Base-by-base conservation (phyloP, 2,888 invertebrate genomes). In the Pandemis corylana region DNA sequence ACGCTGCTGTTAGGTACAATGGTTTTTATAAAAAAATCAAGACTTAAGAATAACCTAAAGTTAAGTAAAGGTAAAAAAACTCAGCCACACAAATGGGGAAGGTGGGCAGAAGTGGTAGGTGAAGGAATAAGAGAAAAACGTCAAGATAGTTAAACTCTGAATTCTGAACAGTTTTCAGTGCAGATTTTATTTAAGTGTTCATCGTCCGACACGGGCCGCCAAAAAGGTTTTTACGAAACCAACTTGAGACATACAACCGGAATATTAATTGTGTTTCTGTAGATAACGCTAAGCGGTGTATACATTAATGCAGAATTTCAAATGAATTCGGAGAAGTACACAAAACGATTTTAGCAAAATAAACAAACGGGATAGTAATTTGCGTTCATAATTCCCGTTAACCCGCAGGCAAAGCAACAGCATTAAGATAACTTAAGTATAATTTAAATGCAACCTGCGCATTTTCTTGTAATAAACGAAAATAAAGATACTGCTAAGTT, bases 221-320 rank as follows among this genome's bases (percentile, higher is more conserved):
- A 36, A 36, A 4, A 4, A 36, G 2, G 1, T 2, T 36, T 36
- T 36, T 36, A 36, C 10, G n/a, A 56, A 56, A 20, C 20, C 7
- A 9, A 20, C 7, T 56, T 20, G 9, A 20, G 56, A 20, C 2
- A 20, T 53, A 15, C 20, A 56, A 20, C 56, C 56, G 56, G 20
- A 20, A 56, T 20, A 63, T 36, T 51, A 66, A 12, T 41, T 66
- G 49, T 61, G 65, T 46, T 10, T 20, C 36, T 61, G 15, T 49
- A 49, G 20, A 59, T n/a, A n/a, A 7, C 13, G 51, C 49, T 72
- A 72, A 66, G 15, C 51, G 63, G 64, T 64, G 53, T n/a, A 28
- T 2, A 10, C 63, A 64, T 70, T 70, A 70, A 70, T 15, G 51
- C 63, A 28, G 46, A 53, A n/a, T 6, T 49, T 42, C 49, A 53